Evolutionary conservation across 2,888 invertebrate genomes (phyloP).

Genomic region (Pseudococcus viburni): DNA sequence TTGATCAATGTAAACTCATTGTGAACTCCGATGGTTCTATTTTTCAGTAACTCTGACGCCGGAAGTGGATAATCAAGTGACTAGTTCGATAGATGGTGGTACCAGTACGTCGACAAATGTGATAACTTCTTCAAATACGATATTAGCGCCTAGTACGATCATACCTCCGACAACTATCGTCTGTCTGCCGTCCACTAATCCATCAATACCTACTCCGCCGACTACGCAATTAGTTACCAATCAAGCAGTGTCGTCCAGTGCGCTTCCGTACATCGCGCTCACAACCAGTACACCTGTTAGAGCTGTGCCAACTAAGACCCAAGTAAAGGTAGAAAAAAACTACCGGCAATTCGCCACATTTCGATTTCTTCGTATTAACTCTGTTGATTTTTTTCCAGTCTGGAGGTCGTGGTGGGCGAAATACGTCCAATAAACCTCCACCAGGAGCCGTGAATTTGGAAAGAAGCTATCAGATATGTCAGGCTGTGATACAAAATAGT

Average conservation of each 20-base stretch:
- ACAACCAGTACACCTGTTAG: constrained; percentile 74
- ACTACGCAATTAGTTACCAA: constrained; percentile 65
- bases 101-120: constrained; percentile 69
- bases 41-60: constrained; percentile 76
- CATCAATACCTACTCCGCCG: constrained; percentile 67
- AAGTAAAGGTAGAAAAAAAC: constrained; percentile 42
- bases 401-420: constrained; percentile 63
- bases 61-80: constrained; percentile 73
- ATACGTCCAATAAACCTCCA: constrained; percentile 74
- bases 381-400: not conserved
- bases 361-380: not conserved
- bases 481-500: constrained; percentile 89
- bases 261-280: constrained; percentile 73
- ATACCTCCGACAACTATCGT: constrained; percentile 75
- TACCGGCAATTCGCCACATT: not conserved
- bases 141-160: constrained; percentile 70
- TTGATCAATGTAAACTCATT: not conserved
- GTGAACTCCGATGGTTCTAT: not conserved
- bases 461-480: constrained; percentile 93
- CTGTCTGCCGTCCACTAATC: constrained; percentile 72
- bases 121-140: constrained; percentile 45
- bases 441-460: constrained; percentile 94
- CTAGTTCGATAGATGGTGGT: constrained; percentile 73
- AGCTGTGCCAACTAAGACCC: constrained; percentile 70
- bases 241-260: constrained; percentile 71